Percentiles rank a stretch among this genome's conserved stretches.
Evolutionary conservation across 2,888 invertebrate species (phyloP).

Genomic region (Diplolepis rosae): DNA sequence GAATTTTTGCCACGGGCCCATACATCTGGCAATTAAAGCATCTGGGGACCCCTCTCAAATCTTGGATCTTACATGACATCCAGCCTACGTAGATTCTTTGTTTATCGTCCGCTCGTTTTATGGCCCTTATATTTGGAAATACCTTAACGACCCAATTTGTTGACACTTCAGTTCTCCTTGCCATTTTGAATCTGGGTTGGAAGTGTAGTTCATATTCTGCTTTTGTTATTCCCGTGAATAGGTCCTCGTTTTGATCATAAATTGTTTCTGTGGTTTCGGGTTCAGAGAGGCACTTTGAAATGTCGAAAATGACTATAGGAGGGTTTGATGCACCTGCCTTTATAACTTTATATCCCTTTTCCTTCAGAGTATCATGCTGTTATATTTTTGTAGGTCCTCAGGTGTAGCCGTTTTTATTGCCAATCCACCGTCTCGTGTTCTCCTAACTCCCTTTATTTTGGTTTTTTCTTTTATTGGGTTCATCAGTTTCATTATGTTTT

Average conservation of each 20-base stretch:
- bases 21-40: slow-evolving; percentile 47
- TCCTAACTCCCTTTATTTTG: slow-evolving; percentile 26
- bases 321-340: no score
- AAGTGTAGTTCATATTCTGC: background rate
- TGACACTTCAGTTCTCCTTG: background rate
- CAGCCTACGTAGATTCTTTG: background rate
- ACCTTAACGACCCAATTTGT: slow-evolving; percentile 31
- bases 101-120: background rate
- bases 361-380: background rate
- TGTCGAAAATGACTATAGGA: background rate
- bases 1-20: slow-evolving; percentile 38
- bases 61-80: slow-evolving; percentile 31
- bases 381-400: slow-evolving; percentile 19
- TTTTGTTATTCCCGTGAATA: background rate
- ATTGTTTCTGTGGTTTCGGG: background rate
- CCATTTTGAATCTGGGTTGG: slow-evolving; percentile 4
- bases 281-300: background rate
- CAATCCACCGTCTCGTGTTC: slow-evolving; percentile 31
- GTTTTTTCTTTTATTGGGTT: slow-evolving; percentile 17
- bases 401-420: slow-evolving; percentile 30
- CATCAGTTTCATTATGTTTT: background rate
- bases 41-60: slow-evolving; percentile 34
- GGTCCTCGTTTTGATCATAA: background rate
- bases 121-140: background rate
- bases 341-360: slow-evolving; percentile 28